Evolutionary conservation across 1,140 invertebrate genomes (phyloP), one percentile per base, ranked within the genome.

Genomic region (Chrysopa pallens): DNA sequence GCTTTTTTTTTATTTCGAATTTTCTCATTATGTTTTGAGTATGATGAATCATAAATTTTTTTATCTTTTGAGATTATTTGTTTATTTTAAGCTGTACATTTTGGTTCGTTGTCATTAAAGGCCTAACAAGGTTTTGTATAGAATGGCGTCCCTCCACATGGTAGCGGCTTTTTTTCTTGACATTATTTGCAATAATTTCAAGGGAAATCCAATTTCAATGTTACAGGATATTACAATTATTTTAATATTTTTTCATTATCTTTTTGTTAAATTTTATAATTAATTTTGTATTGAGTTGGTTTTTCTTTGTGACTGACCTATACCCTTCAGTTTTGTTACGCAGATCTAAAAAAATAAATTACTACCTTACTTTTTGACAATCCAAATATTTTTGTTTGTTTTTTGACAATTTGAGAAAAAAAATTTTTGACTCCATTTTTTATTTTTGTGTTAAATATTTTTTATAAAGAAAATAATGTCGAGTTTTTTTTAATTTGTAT

Each of bases 61-160:
- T 33, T 33, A 33, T 33, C 6, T 2, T 12, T 33, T 33, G 31
- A 33, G n/a, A 12, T 33, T 2, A 11, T 9, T 33, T 11, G 8
- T 11, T 11, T 6, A 12, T 9, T 33, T 12, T 9, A 33, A 9
- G 31, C 6, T 33, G n/a, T 33, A 12, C 8, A 33, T 11, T 11
- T 33, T 12, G 31, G 31, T 33, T 12, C 8, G 31, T 33, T 33
- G 31, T 33, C 31, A 33, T 4, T 33, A 33, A 33, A 33, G 31
- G n/a, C 40, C 44, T 48, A 46, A 43, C 42, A 40, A 49, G 39
- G 44, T 39, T 45, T 48, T 52, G 17, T 23, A 23, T 51, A 56
- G 54, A 59, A 59, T 59, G 57, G 58, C 57, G 57, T 59, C 57
- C 46, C 50, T 57, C 55, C 58, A 60, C 58, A 60, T 60, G 58